Evolutionary conservation across 2,113 vertebrate genomes (phyloP), one percentile per base, ranked within the genome.

Genomic region (Spea multiplicata): DNA sequence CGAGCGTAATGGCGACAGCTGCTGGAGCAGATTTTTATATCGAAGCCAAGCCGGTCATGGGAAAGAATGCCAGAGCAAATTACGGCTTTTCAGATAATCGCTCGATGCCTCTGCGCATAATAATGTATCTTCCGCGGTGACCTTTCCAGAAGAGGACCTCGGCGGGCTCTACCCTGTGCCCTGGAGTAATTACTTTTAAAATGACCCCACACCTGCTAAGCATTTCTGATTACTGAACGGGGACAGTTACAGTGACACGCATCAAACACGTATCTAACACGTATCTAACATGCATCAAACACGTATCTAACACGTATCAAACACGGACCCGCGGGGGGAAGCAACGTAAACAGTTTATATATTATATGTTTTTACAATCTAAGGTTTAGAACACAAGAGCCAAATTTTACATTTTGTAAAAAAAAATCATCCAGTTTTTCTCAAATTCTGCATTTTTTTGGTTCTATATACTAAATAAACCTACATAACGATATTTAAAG

Each of bases 61-160:
- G 30, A 83, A 85, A 82, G 83, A 76, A 61, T 68, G 85, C 85
- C 89, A 91, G 88, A 89, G 87, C 88, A 90, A 88, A 89, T 89
- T 83, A 88, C 81, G 87, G 84, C 83, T 80, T 82, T 81, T 84
- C 68, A 78, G 81, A 87, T 80, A 82, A 81, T 84, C 87, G 83
- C 86, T 84, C 83, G 91, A 84, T 81, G 80, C 75, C 73, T 78
- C 74, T 73, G 57, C 75, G 81, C 74, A 77, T 73, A 81, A 48
- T 84, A 82, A 84, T 65, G 71, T 76, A 46, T 68, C 73, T 82
- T 84, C 80, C 84, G 72, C n/a, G 81, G 71, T 76, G 78, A 71
- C 74, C 76, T 75, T 82, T 84, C 80, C 84, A 59, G 80, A 16
- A 73, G 66, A 78, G 55, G 65, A 8, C 74, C 66, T 53, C 73